phyloP scores from a whole-genome alignment of 35 echinoderm and acorn worm species.

The Diadema setosum region DNA sequence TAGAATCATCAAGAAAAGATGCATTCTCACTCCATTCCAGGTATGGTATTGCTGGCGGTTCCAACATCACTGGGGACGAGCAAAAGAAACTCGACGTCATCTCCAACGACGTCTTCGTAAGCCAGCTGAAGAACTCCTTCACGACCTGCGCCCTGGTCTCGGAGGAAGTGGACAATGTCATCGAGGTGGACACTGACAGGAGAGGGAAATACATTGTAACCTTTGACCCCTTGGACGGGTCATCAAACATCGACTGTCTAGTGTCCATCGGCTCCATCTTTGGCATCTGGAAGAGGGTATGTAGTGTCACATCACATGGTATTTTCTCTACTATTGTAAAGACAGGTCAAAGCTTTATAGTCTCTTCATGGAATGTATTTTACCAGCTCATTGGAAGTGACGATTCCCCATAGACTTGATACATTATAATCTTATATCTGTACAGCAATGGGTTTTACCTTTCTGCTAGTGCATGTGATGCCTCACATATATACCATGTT shows the following conservation, averaged over 20 bases:
- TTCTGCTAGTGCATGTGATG: too few relatives aligned
- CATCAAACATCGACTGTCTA: conserved; percentile 96
- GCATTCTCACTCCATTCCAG: too few relatives aligned
- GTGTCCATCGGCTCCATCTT: conserved; percentile 98
- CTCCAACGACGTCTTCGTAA: conserved; percentile 91
- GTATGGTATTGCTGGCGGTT: conserved; percentile 90
- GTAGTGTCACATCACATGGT: too few relatives aligned
- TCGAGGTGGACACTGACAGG: conserved; percentile 74
- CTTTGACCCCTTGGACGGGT: conserved; percentile 97
- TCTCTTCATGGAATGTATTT: too few relatives aligned
- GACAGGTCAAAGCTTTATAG: too few relatives aligned
- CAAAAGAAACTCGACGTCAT: conserved; percentile 96
- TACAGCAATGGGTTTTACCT: too few relatives aligned
- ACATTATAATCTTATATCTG: too few relatives aligned
- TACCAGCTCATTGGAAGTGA: too few relatives aligned
- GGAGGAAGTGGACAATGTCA: conserved; percentile 89
- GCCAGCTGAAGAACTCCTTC: conserved; percentile 69
- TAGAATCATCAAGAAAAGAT: too few relatives aligned
- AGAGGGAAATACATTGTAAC: conserved; percentile 93
- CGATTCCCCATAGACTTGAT: too few relatives aligned
- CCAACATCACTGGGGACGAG: conserved; percentile 85
- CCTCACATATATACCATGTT: too few relatives aligned
- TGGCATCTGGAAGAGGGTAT: conserved; percentile 94
- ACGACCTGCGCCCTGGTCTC: conserved; percentile 86
- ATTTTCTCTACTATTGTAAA: too few relatives aligned